Base-by-base conservation (phyloP, 2,888 invertebrate species). In the Yponomeuta plumbellus region DNA sequence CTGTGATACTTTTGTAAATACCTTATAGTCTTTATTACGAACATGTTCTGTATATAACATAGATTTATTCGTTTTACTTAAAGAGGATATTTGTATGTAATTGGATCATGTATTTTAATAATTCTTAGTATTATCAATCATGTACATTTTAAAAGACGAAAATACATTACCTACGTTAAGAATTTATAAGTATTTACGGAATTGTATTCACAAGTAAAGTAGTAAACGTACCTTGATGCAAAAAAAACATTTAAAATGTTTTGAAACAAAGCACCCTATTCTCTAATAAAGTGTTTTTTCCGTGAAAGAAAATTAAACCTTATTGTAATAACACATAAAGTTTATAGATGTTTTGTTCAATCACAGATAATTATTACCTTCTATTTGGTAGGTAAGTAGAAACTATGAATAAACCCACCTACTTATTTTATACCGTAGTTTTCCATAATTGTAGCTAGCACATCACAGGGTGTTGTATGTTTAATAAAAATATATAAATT, bases 1-100 rank as follows among this genome's bases (percentile, higher is more conserved):
- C 86, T 87, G 86, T 87, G 86, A 87, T 87, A 85, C 81, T 84
- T 83, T 80, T 84, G 83, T 84, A 84, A 71, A 83, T 84, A 81
- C 69, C 20, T 72, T 70, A 74, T 73, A 77, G 74, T 74, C 69
- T 71, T 57, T 26, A 44, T 22, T 62, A 56, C 40, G 61, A 61
- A 56, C n/a, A 57, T 57, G 44, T 56, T 63, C 13, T 23, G 63
- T 63, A 44, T 11, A 64, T 39, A 64, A 22, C 23, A 20, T 64
- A 44, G 44, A 44, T 44, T 13, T 17, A 62, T 39, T 21, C 10
- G 5, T 21, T 61, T 34, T 57, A 20, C 26, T 13, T 13, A 65
- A 26, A 65, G 61, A 56, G n/a, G 22, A 67, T 61, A 52, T 34
- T 34, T 34, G 8, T 34, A 8, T 34, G 34, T 34, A 34, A 34